Evolutionary conservation across 2,113 vertebrate species (phyloP).

Genomic region (Nyctibius bracteatus): DNA sequence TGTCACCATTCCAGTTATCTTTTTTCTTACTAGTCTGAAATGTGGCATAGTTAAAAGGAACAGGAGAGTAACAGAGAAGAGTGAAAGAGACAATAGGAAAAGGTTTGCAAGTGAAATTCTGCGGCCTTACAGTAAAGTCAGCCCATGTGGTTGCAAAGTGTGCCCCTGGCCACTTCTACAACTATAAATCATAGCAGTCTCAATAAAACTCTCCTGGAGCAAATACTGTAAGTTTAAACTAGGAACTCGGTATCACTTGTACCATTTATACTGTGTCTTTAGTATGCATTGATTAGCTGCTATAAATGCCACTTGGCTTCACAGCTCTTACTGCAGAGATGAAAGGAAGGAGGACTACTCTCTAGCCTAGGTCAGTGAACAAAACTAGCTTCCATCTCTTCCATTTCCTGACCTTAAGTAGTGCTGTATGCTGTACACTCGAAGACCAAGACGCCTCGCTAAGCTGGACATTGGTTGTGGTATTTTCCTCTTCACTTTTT

Average conservation of each 20-base stretch:
- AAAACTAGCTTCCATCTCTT: background rate
- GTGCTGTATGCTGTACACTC: too few species aligned
- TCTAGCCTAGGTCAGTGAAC: background rate
- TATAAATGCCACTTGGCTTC: background rate
- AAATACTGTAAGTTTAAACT: background rate
- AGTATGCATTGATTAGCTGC: background rate
- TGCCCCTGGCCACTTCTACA: background rate
- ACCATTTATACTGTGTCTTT: background rate
- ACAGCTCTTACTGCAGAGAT: background rate
- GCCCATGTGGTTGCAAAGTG: background rate
- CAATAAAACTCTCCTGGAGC: background rate
- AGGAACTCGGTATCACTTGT: background rate
- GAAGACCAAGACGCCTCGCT: too few species aligned
- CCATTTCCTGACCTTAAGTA: background rate
- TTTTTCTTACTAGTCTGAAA: background rate
- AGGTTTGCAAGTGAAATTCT: background rate
- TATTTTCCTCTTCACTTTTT: background rate
- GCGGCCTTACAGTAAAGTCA: background rate
- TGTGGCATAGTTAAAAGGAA: background rate
- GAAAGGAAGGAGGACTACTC: background rate
- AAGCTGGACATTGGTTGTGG: background rate
- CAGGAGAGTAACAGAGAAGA: background rate
- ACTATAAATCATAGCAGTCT: background rate
- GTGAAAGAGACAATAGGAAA: background rate
- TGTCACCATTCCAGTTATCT: background rate